Evolutionary conservation across 2,113 vertebrate genomes (phyloP).

Genomic region (Hyperoodon ampullatus): DNA sequence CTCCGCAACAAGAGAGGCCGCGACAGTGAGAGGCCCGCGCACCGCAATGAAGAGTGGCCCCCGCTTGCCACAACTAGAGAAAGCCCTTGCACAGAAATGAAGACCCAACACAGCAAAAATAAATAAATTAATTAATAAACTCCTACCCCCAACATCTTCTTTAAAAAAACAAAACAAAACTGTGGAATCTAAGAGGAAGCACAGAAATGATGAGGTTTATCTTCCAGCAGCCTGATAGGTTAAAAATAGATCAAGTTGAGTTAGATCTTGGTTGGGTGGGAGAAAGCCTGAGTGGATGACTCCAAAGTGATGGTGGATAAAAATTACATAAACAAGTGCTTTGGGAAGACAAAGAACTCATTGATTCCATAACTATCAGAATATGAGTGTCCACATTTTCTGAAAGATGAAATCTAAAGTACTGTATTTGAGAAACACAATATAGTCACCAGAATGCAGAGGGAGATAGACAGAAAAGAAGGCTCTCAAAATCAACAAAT

Average conservation of each 20-base stretch:
- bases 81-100: no score
- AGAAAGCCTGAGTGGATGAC: neutral
- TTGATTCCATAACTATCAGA: neutral
- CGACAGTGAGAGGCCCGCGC: no score
- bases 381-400: neutral
- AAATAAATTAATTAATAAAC: no score
- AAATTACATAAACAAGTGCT: neutral
- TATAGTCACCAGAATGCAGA: neutral
- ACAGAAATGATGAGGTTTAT: neutral
- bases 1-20: no score
- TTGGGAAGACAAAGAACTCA: neutral
- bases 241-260: neutral
- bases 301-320: neutral
- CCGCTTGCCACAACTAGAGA: no score
- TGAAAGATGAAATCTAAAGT: neutral
- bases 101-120: no score
- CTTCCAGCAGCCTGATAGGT: neutral
- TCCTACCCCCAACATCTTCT: no score
- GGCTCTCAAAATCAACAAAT: neutral
- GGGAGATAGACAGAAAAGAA: neutral
- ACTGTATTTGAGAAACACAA: neutral
- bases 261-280: neutral
- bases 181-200: neutral
- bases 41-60: no score
- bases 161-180: neutral